Evolutionary conservation across 1,140 invertebrate genomes (phyloP).

Genomic region (Eriocheir sinensis): DNA sequence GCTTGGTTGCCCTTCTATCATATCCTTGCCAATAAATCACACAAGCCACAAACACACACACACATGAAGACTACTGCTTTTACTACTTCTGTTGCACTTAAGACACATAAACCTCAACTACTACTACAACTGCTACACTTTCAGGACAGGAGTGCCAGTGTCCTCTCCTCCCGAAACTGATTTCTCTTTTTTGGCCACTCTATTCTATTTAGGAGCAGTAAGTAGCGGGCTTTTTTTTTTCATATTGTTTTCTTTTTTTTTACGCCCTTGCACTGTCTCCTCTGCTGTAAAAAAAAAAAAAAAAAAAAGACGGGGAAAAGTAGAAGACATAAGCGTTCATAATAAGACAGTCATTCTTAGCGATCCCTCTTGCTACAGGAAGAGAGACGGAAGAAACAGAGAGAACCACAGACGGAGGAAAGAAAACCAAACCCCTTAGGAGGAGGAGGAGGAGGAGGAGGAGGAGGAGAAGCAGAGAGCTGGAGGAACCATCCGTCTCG

Average conservation of each 20-base stretch:
- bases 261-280: too few relatives aligned
- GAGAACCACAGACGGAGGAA: too few relatives aligned
- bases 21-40: not conserved
- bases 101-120: not conserved
- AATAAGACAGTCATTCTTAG: too few relatives aligned
- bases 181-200: too few relatives aligned
- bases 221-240: too few relatives aligned
- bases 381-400: not conserved
- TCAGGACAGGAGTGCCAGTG: too few relatives aligned
- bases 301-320: too few relatives aligned
- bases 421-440: not conserved
- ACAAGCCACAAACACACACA: not conserved
- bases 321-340: not conserved
- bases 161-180: too few relatives aligned
- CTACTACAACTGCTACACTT: not conserved
- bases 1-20: not conserved
- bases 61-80: too few relatives aligned
- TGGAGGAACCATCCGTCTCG: slow-evolving; percentile 47
- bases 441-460: not conserved
- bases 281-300: too few relatives aligned
- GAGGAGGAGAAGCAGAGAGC: not conserved
- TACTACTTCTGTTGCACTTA: not conserved
- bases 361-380: not conserved
- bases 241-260: too few relatives aligned
- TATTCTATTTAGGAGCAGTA: too few relatives aligned